Percentiles rank a stretch among this genome's conserved stretches.
These are phyloP conservation scores for rat (Rattus norvegicus) DNA, from an alignment of 2,113 vertebrate species.

Conservation along the genomic window DNA sequence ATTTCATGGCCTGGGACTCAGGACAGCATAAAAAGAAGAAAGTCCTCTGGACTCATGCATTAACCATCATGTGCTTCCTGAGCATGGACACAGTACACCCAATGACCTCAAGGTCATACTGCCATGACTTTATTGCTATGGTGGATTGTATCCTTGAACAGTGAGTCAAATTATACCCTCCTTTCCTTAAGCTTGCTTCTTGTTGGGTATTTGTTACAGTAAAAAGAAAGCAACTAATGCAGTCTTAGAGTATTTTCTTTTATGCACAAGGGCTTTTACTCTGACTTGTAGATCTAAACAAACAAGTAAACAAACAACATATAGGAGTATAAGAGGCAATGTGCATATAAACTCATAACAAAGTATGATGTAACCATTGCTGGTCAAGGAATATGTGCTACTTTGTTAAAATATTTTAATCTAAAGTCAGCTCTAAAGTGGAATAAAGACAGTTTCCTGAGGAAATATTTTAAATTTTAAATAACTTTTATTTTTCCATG, in stretches of 20 bases:
- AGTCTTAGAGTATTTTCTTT: too few species aligned
- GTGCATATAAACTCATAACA: background rate
- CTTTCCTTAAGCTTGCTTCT: background rate
- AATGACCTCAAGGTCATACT: background rate
- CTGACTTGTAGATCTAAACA: background rate
- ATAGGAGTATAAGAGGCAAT: background rate
- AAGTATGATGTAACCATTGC: background rate
- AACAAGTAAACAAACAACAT: background rate
- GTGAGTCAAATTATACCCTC: background rate
- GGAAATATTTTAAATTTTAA: background rate
- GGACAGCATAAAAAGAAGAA: background rate
- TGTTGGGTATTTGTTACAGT: too few species aligned
- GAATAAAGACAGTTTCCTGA: background rate
- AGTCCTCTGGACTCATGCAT: too few species aligned
- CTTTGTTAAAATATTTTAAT: background rate
- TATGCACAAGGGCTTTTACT: rapidly evolving
- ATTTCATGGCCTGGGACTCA: background rate
- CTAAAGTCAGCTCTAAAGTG: background rate
- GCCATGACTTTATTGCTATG: too few species aligned
- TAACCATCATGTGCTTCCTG: too few species aligned
- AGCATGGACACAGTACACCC: background rate
- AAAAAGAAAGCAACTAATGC: background rate
- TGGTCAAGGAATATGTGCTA: background rate
- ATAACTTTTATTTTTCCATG: background rate
- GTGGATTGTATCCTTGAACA: background rate